phyloP scores from a whole-genome alignment of 2,888 invertebrate species.

The Parnassius mnemosyne region DNA sequence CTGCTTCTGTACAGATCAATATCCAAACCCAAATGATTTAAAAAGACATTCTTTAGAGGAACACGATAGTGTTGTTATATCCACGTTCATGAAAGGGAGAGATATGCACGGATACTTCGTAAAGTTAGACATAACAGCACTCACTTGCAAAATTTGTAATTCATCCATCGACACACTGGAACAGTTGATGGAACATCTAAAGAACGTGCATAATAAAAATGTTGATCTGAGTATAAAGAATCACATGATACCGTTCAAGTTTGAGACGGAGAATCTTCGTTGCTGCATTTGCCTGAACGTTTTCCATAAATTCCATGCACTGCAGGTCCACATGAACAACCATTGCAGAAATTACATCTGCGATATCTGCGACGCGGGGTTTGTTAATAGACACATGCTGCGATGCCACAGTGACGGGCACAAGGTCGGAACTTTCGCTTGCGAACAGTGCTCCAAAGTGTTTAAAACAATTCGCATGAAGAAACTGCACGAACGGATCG shows the following conservation, averaged over 20 bases:
- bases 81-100: slow-evolving; percentile 40
- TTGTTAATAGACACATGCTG: slow-evolving; percentile 39
- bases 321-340: slow-evolving; percentile 51
- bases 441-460: slow-evolving; percentile 62
- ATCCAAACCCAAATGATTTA: slow-evolving; percentile 41
- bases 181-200: slow-evolving; percentile 44
- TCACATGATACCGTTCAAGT: slow-evolving; percentile 56
- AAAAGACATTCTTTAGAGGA: slow-evolving; percentile 44
- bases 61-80: slow-evolving; percentile 36
- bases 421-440: slow-evolving; percentile 50
- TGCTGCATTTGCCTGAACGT: slow-evolving; percentile 47
- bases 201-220: slow-evolving; percentile 38
- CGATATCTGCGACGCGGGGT: slow-evolving; percentile 46
- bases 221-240: slow-evolving; percentile 48
- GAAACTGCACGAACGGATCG: slow-evolving; percentile 58
- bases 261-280: slow-evolving; percentile 39
- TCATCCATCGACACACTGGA: slow-evolving; percentile 40
- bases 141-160: slow-evolving; percentile 50
- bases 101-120: slow-evolving; percentile 43
- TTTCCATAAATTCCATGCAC: slow-evolving; percentile 46
- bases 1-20: slow-evolving; percentile 45
- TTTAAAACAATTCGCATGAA: slow-evolving; percentile 69
- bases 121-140: slow-evolving; percentile 53
- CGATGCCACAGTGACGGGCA: slow-evolving; percentile 36
- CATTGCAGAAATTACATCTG: slow-evolving; percentile 56